These are phyloP conservation scores for Rynchops niger DNA, from an alignment of 2,113 vertebrate genomes.

Conservation along the genomic window DNA sequence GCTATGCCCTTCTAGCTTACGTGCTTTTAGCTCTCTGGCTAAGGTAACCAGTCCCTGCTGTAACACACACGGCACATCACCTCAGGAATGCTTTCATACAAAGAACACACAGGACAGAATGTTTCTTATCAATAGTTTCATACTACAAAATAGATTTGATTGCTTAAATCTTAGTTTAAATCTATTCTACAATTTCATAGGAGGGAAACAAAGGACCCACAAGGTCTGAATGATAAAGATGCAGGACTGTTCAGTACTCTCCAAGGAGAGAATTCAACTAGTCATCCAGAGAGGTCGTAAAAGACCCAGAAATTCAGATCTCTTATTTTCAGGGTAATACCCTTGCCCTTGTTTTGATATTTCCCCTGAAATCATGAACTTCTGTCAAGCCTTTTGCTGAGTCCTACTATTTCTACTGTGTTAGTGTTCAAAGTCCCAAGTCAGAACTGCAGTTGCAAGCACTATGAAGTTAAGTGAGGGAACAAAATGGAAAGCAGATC, in stretches of 20 bases:
- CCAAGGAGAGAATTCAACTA: neutral
- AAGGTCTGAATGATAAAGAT: neutral
- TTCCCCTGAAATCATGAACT: neutral
- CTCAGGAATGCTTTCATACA: neutral
- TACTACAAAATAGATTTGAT: neutral
- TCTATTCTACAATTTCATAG: neutral
- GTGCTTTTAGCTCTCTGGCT: neutral
- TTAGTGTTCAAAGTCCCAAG: neutral
- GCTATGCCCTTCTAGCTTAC: neutral
- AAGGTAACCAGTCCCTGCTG: neutral
- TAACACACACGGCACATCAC: neutral
- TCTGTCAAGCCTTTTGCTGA: neutral
- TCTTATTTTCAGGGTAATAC: neutral
- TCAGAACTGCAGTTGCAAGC: neutral
- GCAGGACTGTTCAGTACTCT: neutral
- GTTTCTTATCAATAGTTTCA: neutral
- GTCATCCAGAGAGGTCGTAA: neutral
- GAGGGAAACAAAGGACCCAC: neutral
- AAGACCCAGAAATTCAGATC: neutral
- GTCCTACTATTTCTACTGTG: neutral
- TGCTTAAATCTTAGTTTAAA: neutral
- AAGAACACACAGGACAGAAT: neutral
- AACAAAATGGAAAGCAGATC: neutral
- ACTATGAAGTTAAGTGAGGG: rapidly evolving
- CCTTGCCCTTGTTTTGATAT: neutral